Base-by-base conservation (phyloP, 2,888 invertebrate species). In the Diploptera punctata region DNA sequence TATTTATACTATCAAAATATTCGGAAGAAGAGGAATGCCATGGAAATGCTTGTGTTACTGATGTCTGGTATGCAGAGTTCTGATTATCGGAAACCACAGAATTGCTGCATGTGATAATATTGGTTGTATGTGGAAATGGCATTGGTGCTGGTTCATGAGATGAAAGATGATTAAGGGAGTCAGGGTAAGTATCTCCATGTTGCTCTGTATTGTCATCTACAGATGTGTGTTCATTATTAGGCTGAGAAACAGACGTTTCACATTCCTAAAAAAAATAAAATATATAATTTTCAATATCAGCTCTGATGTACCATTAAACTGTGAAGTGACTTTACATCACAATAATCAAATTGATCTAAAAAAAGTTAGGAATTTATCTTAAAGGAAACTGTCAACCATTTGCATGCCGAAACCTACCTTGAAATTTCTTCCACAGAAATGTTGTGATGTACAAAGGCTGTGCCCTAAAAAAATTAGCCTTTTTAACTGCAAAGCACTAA, bases 1-100 rank as follows among this genome's bases (percentile, higher is more conserved):
- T 88, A 80, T 89, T 88, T 81, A 91, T 90, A 81, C 91, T 91
- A 81, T 91, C 91, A 80, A 90, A 91, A 81, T 89, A 91, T 72
- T 82, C 82, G 70, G 70, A 82, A 1, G 75, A 73, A 5, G 73
- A 75, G 13, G 71, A 73, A 49, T 71, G 44, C 73, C 70, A 73
- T 16, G 72, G 70, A 19, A 67, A 54, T 29, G 65, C 52, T 38
- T 65, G 65, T 2, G 29, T 44, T 26, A 26, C 44, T 47, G 65
- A n/a, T 10, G 65, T 47, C 21, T 65, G n/a, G 38, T 47, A 65
- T 2, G 47, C 47, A 16, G 62, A 62, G 13, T 62, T 62, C 19
- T 43, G 62, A 2, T 43, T 33, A 10, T 65, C 47, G 21, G 43
- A 18, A 5, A 29, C 7, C 16, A 44, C 29, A 29, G n/a, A 18